phyloP scores from a whole-genome alignment of 2,888 invertebrate genomes.

The Stegana nigrithorax region DNA sequence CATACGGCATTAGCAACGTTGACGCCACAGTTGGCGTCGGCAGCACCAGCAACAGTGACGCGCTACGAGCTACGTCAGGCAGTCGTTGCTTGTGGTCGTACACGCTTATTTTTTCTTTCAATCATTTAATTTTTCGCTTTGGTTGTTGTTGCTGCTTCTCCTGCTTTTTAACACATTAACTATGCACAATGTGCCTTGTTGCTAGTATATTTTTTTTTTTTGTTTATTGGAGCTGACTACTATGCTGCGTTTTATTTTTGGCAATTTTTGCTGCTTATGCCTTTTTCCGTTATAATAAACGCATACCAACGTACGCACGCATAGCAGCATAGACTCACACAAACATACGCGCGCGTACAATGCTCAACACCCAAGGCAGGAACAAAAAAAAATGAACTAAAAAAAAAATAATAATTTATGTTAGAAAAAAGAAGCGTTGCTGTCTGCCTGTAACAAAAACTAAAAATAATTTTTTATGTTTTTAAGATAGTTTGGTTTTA shows the following conservation, averaged over 20 bases:
- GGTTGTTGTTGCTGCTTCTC: too few relatives aligned
- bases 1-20: not conserved
- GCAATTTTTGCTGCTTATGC: too few relatives aligned
- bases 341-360: constrained; percentile 51
- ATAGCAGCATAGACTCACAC: constrained; percentile 15
- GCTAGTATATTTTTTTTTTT: constrained; percentile 9
- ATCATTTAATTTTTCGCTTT: too few relatives aligned
- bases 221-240: too few relatives aligned
- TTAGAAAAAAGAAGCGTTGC: too few relatives aligned
- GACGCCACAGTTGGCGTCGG: not conserved
- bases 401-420: constrained; percentile 18
- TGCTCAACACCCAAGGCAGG: constrained; percentile 61
- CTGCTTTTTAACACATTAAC: not conserved
- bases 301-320: not conserved
- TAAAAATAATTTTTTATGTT: too few relatives aligned
- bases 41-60: not conserved
- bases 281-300: not conserved
- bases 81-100: too few relatives aligned
- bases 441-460: too few relatives aligned
- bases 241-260: too few relatives aligned
- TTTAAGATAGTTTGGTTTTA: not conserved
- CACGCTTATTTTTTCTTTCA: too few relatives aligned
- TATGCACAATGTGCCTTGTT: not conserved
- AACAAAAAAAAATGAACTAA: constrained; percentile 35
- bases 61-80: not conserved